Conservation (phyloP, 2,888 invertebrate species). For the Zelleria hepariella region DNA sequence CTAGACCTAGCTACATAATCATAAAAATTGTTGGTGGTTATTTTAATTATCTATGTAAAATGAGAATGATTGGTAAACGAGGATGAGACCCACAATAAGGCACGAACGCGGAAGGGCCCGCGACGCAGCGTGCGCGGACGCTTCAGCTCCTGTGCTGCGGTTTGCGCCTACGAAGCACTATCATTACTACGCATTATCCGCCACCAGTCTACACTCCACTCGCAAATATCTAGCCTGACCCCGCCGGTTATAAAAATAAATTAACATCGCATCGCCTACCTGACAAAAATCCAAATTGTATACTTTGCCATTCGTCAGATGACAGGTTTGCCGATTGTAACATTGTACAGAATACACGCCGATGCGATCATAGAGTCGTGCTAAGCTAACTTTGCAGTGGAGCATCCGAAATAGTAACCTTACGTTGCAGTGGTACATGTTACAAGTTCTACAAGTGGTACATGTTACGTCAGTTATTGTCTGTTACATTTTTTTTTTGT, state of each 20-base stretch:
- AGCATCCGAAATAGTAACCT: no score
- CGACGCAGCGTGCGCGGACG: conserved; percentile 7
- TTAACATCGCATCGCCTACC: not conserved
- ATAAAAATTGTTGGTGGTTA: not conserved
- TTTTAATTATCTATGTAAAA: no score
- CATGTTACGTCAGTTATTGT: no score
- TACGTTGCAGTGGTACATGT: no score
- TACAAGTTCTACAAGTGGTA: no score
- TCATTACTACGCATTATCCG: conserved; percentile 21
- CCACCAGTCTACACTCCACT: not conserved
- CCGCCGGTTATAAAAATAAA: not conserved
- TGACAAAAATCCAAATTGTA: not conserved
- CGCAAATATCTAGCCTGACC: not conserved
- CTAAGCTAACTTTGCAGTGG: no score
- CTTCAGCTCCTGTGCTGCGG: conserved; percentile 20
- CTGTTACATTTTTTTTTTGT: no score
- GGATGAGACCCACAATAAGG: not conserved
- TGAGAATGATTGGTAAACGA: no score
- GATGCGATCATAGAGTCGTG: no score
- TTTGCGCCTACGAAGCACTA: conserved; percentile 14
- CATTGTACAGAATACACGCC: no score
- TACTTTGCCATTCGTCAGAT: not conserved
- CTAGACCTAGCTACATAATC: no score
- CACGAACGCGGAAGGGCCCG: not conserved
- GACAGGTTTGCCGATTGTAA: not conserved